These are phyloP conservation scores for Plusia festucae DNA, from an alignment of 2,888 invertebrate genomes.

Conservation along the genomic window DNA sequence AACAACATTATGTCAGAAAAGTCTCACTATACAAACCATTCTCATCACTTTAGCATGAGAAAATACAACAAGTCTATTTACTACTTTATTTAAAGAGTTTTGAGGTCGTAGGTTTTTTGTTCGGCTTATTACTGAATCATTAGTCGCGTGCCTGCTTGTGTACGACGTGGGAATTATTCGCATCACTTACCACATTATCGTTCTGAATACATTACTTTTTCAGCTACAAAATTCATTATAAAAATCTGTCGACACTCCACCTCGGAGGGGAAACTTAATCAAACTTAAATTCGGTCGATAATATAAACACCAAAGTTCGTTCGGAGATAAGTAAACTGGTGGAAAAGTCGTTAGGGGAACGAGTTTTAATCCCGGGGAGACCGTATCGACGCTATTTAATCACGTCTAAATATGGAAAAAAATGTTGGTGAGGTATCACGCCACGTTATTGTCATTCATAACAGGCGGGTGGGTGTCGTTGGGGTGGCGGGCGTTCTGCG, in stretches of 20 bases:
- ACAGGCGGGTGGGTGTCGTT: slow-evolving; percentile 67
- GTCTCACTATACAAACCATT: slow-evolving; percentile 32
- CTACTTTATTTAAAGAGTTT: slow-evolving; percentile 42
- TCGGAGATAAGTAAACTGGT: slow-evolving; percentile 80
- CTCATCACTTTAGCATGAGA: slow-evolving; percentile 42
- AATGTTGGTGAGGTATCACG: slow-evolving; percentile 83
- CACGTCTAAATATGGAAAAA: slow-evolving; percentile 86
- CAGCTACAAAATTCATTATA: slow-evolving; percentile 43
- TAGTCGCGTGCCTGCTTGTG: slow-evolving; percentile 46
- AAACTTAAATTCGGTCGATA: slow-evolving; percentile 85
- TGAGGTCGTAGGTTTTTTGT: slow-evolving; percentile 47
- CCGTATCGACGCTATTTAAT: slow-evolving; percentile 83
- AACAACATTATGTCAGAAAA: slow-evolving; percentile 11
- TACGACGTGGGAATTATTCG: slow-evolving; percentile 36
- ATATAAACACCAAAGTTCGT: slow-evolving; percentile 83
- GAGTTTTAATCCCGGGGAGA: slow-evolving; percentile 80
- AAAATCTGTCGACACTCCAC: slow-evolving; percentile 63
- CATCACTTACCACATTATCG: slow-evolving; percentile 29
- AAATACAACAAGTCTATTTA: slow-evolving; percentile 43
- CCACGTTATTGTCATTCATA: slow-evolving; percentile 88
- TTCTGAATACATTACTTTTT: slow-evolving; percentile 38
- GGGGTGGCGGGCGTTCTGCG: slow-evolving; percentile 56
- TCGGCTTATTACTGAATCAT: slow-evolving; percentile 42
- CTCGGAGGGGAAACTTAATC: slow-evolving; percentile 77
- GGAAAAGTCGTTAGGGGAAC: slow-evolving; percentile 80